Evolutionary conservation across 2,888 invertebrate genomes (phyloP).

Genomic region (Drosophila kanekoi): DNA sequence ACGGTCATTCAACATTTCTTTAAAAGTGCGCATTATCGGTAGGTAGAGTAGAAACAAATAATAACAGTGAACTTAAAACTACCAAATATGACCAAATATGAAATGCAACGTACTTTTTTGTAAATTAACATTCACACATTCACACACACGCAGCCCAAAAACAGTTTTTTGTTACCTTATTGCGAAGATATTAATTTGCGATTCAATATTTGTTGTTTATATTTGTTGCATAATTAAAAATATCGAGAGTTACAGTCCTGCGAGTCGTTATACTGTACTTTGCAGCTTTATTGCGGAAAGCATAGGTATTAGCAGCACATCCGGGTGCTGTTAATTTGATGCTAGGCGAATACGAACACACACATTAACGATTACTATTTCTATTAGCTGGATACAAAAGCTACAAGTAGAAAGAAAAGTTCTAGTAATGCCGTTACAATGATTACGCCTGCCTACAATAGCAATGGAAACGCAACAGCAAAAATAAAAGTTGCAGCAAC

Average conservation of each 20-base stretch:
- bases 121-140: conserved; percentile 38
- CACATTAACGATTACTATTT: conserved; percentile 14
- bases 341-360: conserved; percentile 15
- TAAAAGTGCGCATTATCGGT: background rate
- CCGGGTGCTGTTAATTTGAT: conserved; percentile 47
- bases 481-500: conserved; percentile 4
- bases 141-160: conserved; percentile 20
- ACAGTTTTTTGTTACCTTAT: background rate
- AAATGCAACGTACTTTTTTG: conserved; percentile 49
- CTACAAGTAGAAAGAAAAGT: conserved; percentile 66
- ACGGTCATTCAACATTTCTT: background rate
- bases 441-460: conserved; percentile 53
- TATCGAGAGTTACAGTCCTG: too few species aligned
- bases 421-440: conserved; percentile 74
- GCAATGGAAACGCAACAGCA: conserved; percentile 12
- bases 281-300: background rate
- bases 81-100: background rate
- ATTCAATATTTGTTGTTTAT: background rate
- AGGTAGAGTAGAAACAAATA: background rate
- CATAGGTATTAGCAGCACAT: conserved; percentile 3
- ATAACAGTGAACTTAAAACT: conserved; percentile 30
- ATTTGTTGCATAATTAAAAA: too few species aligned
- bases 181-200: too few species aligned
- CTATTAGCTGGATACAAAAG: conserved; percentile 33
- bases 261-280: too few species aligned